Conservation (phyloP, 2,888 invertebrate genomes). For the Xestia rhomboidea region DNA sequence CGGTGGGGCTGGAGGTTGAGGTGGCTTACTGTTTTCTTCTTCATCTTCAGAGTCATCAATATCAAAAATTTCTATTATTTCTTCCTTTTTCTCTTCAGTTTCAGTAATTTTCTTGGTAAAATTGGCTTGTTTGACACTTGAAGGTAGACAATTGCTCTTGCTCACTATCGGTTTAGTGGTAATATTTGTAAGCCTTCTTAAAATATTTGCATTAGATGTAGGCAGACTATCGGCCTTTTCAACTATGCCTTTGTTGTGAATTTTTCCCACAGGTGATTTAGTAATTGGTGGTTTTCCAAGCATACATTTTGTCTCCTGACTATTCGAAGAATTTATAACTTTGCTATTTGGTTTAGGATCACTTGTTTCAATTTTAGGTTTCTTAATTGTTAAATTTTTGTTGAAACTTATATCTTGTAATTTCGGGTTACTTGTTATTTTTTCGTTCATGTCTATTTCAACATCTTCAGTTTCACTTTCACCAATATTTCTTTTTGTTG, state of each 20-base stretch:
- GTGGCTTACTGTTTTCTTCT: constrained; percentile 57
- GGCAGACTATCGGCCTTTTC: constrained; percentile 32
- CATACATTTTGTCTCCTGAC: constrained; percentile 25
- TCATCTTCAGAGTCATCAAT: constrained; percentile 87
- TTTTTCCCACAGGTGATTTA: constrained; percentile 2
- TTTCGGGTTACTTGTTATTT: constrained; percentile 16
- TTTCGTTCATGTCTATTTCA: constrained; percentile 31
- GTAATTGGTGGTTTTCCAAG: constrained; percentile 6
- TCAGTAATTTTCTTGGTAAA: constrained; percentile 66
- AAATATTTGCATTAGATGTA: constrained; percentile 44
- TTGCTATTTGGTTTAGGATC: constrained; percentile 22
- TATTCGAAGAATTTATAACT: constrained; percentile 21
- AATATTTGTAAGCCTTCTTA: constrained; percentile 54
- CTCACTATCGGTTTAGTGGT: constrained; percentile 59
- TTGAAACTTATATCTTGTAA: constrained; percentile 31
- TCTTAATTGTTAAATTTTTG: constrained; percentile 54
- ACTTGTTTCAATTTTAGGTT: constrained; percentile 42
- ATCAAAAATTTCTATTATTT: constrained; percentile 84
- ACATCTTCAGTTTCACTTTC: constrained; percentile 59
- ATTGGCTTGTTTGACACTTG: constrained; percentile 55
- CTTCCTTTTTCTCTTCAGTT: constrained; percentile 70
- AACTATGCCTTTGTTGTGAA: neutral
- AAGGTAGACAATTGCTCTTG: constrained; percentile 25
- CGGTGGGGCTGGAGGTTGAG: constrained; percentile 12
- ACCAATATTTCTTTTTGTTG: constrained; percentile 58